These are phyloP conservation scores for Doryteuthis pealeii DNA, from an alignment of 1,140 invertebrate genomes.

Conservation along the genomic window DNA sequence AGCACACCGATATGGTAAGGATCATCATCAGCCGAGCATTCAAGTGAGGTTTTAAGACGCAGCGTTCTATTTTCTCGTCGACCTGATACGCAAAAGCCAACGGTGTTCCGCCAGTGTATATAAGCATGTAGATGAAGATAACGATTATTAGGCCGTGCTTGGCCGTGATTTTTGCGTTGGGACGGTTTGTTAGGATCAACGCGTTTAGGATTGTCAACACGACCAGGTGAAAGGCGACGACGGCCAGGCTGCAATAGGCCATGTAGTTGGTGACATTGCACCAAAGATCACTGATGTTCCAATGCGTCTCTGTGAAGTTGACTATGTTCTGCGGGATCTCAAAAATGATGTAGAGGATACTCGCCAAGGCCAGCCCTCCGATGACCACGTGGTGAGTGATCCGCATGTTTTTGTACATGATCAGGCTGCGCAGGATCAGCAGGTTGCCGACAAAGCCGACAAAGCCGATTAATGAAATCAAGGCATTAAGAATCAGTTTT, in stretches of 20 bases:
- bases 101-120: constrained; percentile 24
- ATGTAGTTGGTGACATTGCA: constrained; percentile 46
- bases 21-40: constrained; percentile 35
- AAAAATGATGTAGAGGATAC: constrained; percentile 38
- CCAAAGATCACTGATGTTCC: constrained; percentile 35
- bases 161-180: constrained; percentile 32
- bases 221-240: constrained; percentile 44
- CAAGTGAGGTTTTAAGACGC: constrained; percentile 17
- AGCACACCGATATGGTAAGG: constrained; percentile 40
- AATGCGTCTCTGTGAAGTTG: constrained; percentile 23
- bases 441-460: constrained; percentile 47
- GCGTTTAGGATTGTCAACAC: constrained; percentile 44
- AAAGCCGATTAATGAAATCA: constrained; percentile 42
- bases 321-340: constrained; percentile 43
- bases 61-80: constrained; percentile 17
- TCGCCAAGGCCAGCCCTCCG: constrained; percentile 40
- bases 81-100: constrained; percentile 18
- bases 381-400: constrained; percentile 44
- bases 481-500: constrained; percentile 32
- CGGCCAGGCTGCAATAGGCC: constrained; percentile 34
- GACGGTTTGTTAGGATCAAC: constrained; percentile 46
- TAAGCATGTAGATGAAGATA: constrained; percentile 28
- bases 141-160: constrained; percentile 31
- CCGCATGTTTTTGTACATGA: constrained; percentile 34
- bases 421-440: constrained; percentile 41